Evolutionary conservation across 2,113 vertebrate genomes (phyloP).

Genomic region (Oreocharis arfaki): DNA sequence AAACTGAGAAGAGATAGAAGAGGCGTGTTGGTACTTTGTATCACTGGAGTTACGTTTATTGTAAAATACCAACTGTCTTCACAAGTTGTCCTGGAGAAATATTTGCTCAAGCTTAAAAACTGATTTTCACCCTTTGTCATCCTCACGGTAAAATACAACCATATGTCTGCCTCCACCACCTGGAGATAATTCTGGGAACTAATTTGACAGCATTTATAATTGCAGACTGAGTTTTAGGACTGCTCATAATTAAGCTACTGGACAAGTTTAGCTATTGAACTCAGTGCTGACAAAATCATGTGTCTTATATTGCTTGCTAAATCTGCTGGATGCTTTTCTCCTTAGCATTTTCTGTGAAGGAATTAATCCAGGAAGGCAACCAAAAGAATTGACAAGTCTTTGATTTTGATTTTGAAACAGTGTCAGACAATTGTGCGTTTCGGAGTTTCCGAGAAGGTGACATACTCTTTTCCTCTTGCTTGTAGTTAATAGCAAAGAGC

Average conservation of each 20-base stretch:
- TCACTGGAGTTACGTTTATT: not conserved
- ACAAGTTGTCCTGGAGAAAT: not conserved
- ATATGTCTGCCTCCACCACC: not conserved
- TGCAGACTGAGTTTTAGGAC: not conserved
- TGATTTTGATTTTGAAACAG: slow-evolving; percentile 7
- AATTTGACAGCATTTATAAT: not conserved
- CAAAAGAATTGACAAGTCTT: not conserved
- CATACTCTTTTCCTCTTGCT: not conserved
- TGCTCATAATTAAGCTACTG: not conserved
- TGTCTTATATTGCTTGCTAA: not conserved
- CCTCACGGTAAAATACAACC: not conserved
- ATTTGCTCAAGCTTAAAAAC: not conserved
- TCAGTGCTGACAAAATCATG: not conserved
- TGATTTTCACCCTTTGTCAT: not conserved
- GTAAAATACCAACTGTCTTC: not conserved
- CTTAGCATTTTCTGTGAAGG: not conserved
- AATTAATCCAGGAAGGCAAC: not conserved
- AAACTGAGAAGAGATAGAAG: not conserved
- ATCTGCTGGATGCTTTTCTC: not conserved
- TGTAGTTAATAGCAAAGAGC: slow-evolving; percentile 22
- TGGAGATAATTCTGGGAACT: not conserved
- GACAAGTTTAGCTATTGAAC: not conserved
- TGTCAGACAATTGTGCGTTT: not conserved
- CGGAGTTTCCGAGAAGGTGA: not conserved
- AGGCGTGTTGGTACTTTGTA: not conserved